Evolutionary conservation across 2,113 vertebrate species (phyloP).

Genomic region (Blennius ocellaris): DNA sequence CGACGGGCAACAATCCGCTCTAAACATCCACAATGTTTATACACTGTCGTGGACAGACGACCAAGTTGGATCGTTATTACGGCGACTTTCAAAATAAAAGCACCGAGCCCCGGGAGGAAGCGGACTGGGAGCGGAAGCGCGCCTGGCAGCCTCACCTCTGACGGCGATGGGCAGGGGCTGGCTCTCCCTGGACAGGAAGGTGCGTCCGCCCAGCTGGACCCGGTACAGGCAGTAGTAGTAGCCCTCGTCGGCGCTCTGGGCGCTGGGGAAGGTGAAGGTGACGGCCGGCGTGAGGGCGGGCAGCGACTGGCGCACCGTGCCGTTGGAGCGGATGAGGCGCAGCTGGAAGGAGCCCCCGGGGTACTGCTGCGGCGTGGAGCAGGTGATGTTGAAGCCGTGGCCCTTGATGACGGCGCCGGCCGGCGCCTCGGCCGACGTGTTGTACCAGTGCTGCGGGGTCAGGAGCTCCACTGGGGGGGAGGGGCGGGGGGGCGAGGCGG

Average conservation of each 20-base stretch:
- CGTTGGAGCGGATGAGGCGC: slow-evolving; percentile 81
- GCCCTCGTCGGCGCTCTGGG: slow-evolving; percentile 81
- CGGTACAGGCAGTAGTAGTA: slow-evolving; percentile 85
- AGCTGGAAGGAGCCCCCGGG: slow-evolving; percentile 83
- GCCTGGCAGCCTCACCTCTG: slow-evolving; percentile 67
- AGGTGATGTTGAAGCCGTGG: slow-evolving; percentile 82
- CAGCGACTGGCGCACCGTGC: slow-evolving; percentile 82
- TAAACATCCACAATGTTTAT: no score
- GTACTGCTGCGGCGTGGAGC: slow-evolving; percentile 78
- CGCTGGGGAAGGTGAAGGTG: slow-evolving; percentile 81
- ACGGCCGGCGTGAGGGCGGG: slow-evolving; percentile 73
- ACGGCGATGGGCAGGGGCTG: slow-evolving; percentile 82
- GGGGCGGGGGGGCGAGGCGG: no score
- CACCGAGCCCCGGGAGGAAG: no score
- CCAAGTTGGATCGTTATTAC: no score
- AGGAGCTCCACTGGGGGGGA: slow-evolving; percentile 78
- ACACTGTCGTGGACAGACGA: no score
- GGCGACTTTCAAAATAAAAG: no score
- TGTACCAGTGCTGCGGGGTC: slow-evolving; percentile 85
- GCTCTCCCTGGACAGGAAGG: slow-evolving; percentile 82
- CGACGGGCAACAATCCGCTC: no score
- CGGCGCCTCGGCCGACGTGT: slow-evolving; percentile 77
- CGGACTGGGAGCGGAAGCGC: no score
- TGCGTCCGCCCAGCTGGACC: slow-evolving; percentile 80
- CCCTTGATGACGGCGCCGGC: slow-evolving; percentile 79